Evolutionary conservation across 2,888 invertebrate species (phyloP), one percentile per base, ranked within the genome.

Genomic region (Drosophila longiperda): DNA sequence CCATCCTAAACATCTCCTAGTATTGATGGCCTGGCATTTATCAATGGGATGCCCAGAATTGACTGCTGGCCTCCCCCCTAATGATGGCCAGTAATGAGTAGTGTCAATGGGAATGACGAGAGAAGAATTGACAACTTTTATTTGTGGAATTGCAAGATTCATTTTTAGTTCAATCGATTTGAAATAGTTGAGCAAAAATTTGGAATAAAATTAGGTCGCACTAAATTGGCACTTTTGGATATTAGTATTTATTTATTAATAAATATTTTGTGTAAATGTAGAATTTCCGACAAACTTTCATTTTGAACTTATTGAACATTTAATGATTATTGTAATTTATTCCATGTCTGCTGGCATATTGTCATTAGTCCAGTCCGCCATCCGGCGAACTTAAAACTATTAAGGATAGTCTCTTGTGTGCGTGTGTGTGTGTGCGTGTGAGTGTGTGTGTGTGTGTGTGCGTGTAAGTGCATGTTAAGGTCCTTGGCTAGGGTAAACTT

Each of bases 11-110:
- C 7, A 34, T 62, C 45, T 23, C 15, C 42, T 23, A 36, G 60
- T 75, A 83, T 82, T 84, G 86, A 89, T 84, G 77, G 68, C 40
- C 26, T 26, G 34, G 66, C 64, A 84, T 90, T 75, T 79, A 81
- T 89, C 87, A 58, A 57, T 15, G 17, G 38, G 33, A n/a, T 65
- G 69, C n/a, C 20, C 11, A 8, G 2, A 26, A 52, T 26, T 15
- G 20, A 45, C 26, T 20, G 12, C 29, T 29, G 29, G 6, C 29
- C 29, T n/a, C n/a, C 26, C 17, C 9, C 26, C n/a, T 17, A 33
- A 53, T 55, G 45, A 11, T 29, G 45, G n/a, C 33, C 48, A 32
- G 4, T 2, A 23, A 36, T 29, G 36, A 3, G 15, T 36, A 17
- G 9, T 11, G 17, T 48, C 34, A 59, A 26, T 33, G 32, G 53